phyloP scores from a whole-genome alignment of 2,113 vertebrate genomes.

The Cavia porcellus region DNA sequence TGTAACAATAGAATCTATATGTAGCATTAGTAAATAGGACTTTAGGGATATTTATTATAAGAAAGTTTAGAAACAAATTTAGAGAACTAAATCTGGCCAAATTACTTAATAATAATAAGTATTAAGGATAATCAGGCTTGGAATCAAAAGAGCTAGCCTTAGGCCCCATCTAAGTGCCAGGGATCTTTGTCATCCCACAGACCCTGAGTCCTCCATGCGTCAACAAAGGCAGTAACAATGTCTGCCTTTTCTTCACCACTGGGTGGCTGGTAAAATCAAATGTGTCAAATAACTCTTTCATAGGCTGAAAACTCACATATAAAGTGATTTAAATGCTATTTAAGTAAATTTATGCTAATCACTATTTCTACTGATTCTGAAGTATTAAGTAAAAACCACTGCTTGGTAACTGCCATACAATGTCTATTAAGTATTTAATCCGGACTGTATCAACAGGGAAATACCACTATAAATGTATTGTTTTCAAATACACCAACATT shows the following conservation, averaged over 20 bases:
- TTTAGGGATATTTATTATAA: slow-evolving; percentile 1
- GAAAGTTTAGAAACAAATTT: slow-evolving; percentile 52
- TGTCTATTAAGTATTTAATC: slow-evolving; percentile 43
- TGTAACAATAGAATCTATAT: background rate
- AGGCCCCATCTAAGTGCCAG: background rate
- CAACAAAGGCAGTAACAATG: background rate
- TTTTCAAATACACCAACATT: slow-evolving; percentile 22
- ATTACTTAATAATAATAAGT: slow-evolving; percentile 4
- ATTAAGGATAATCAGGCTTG: background rate
- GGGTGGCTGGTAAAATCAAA: slow-evolving; percentile 1
- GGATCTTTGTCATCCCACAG: background rate
- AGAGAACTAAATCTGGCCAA: slow-evolving; percentile 19
- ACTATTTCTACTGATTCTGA: slow-evolving; percentile 41
- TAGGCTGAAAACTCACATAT: background rate
- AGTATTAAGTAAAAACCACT: slow-evolving; percentile 47
- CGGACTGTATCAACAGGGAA: background rate
- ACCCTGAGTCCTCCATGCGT: background rate
- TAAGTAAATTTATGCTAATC: slow-evolving; percentile 33
- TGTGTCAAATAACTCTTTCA: slow-evolving; percentile 12
- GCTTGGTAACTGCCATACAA: slow-evolving; percentile 46
- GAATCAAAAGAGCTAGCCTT: background rate
- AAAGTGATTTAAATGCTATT: slow-evolving; percentile 1
- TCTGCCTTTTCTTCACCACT: background rate
- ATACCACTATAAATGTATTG: background rate
- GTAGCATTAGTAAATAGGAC: background rate